These are phyloP conservation scores for Caenorhabditis sp. DNA, from an alignment of 2,888 invertebrate genomes.

Conservation along the genomic window DNA sequence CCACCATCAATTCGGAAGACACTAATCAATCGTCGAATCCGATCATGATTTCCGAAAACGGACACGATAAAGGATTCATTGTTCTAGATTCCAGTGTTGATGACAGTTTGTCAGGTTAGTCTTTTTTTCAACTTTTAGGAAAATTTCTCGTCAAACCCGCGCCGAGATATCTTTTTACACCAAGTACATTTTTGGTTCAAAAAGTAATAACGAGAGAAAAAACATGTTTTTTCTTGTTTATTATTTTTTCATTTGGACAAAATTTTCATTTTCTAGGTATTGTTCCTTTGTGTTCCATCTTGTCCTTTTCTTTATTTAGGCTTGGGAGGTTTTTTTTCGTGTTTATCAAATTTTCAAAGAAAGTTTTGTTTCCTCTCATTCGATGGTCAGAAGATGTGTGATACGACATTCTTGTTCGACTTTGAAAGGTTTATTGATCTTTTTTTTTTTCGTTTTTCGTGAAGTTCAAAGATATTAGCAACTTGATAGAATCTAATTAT, in stretches of 20 bases:
- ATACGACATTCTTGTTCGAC: too few species aligned
- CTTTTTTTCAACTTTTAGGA: constrained; percentile 18
- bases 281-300: not conserved
- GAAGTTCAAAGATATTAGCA: too few species aligned
- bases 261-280: not conserved
- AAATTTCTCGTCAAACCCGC: not conserved
- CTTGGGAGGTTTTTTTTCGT: too few species aligned
- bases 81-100: constrained; percentile 59
- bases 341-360: too few species aligned
- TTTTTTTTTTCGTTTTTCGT: too few species aligned
- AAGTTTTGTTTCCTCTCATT: too few species aligned
- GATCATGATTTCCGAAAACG: constrained; percentile 14
- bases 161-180: not conserved
- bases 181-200: not conserved
- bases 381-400: too few species aligned
- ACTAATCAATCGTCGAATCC: not conserved
- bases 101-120: constrained; percentile 39
- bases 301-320: too few species aligned
- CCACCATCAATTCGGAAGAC: constrained; percentile 27
- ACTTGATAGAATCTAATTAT: too few species aligned
- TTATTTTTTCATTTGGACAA: not conserved
- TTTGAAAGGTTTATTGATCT: too few species aligned
- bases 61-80: constrained; percentile 58
- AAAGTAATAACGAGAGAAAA: not conserved
- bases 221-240: not conserved